phyloP scores from a whole-genome alignment of 2,113 vertebrate species.

The Etheostoma spectabile region DNA sequence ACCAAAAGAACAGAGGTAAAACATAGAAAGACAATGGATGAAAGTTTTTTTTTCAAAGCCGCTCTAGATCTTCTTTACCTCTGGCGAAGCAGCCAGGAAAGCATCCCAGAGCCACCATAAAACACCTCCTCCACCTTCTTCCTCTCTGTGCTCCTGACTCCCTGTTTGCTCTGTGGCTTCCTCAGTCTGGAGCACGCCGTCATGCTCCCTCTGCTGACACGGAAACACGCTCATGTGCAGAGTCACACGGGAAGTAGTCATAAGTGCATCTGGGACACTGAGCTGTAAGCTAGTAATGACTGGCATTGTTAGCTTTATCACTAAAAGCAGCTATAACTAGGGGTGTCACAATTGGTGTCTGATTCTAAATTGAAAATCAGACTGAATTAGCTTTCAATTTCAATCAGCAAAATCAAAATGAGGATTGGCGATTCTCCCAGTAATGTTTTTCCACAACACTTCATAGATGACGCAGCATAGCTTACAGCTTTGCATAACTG shows the following conservation, averaged over 20 bases:
- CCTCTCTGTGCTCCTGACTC: conserved; percentile 56
- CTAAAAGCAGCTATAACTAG: background rate
- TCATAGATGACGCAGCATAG: too few relatives aligned
- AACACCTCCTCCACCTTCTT: conserved; percentile 57
- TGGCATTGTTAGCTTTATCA: background rate
- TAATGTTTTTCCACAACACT: too few relatives aligned
- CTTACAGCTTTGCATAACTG: too few relatives aligned
- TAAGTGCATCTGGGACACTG: conserved; percentile 16
- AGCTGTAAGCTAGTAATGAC: background rate
- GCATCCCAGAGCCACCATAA: conserved; percentile 74
- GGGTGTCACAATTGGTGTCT: too few relatives aligned
- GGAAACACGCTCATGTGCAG: conserved; percentile 62
- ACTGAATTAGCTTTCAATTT: too few relatives aligned
- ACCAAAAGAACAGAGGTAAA: background rate
- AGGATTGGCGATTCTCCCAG: too few relatives aligned
- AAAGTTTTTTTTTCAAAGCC: conserved; percentile 4
- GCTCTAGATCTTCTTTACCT: conserved; percentile 72
- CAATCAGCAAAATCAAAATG: too few relatives aligned
- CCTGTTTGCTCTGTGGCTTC: conserved; percentile 33
- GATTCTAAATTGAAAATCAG: too few relatives aligned
- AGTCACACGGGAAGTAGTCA: conserved; percentile 19
- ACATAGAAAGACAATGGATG: background rate
- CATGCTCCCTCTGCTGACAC: conserved; percentile 7
- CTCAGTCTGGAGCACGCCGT: conserved; percentile 20
- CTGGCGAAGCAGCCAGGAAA: conserved; percentile 59